Evolutionary conservation across 2,113 vertebrate genomes (phyloP), one percentile per base, ranked within the genome.

Genomic region (Pseudonaja textilis): DNA sequence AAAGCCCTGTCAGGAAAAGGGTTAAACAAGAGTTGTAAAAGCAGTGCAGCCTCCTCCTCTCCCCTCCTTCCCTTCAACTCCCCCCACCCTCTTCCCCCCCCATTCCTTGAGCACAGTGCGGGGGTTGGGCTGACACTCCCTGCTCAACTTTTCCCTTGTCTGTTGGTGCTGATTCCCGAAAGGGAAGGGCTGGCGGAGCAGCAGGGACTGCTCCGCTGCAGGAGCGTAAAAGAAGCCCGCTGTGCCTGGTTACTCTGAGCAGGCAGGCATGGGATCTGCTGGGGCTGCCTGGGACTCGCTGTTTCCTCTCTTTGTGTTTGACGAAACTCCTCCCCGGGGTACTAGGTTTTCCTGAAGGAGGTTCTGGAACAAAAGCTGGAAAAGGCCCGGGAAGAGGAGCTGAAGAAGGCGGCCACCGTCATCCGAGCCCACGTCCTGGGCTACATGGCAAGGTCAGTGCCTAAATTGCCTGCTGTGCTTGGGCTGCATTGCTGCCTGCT

Each of bases 321-420:
- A 93, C 74, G 95, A 96, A 97, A 97, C 96, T 97, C 96, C 94
- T 96, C 95, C 95, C 96, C 93, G 93, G 90, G 91, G 94, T 96
- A 94, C 96, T 98, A 99, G 98, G 98, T 99, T 97, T 99, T 99
- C 97, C 97, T 99, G 96, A 99, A 99, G 97, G 99, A 99, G 96
- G 98, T 97, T 96, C 98, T 99, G 97, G 99, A 99, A 98, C 98
- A 99, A 97, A 98, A 98, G 96, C 98, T 99, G 98, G 99, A 99
- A 98, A 98, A 98, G 96, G 97, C 98, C 96, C 97, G 98, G 97
- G 98, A 98, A 95, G 98, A 98, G 97, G 98, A 98, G 97, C 97
- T 98, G 98, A 98, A 97, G 97, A 97, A 97, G 97, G 98, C 98
- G 93, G 98, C 98, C 94, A 96, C 98, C 98, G 97, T 99, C 96